These are phyloP conservation scores for Ophioninae sp. DNA, from an alignment of 2,888 invertebrate genomes.

Conservation along the genomic window DNA sequence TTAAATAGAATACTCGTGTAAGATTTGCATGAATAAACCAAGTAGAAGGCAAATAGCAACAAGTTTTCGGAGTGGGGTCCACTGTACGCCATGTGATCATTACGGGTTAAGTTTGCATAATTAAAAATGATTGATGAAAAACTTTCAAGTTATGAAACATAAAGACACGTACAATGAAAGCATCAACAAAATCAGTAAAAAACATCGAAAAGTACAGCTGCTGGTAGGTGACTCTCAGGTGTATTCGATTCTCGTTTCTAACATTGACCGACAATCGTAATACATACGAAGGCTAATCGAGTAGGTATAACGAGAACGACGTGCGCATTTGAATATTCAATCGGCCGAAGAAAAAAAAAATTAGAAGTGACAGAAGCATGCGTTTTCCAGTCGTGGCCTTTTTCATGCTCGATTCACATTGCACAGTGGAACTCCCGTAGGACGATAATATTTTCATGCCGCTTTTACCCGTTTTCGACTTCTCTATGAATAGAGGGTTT, in stretches of 20 bases:
- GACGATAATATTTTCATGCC: background rate
- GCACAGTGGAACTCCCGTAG: background rate
- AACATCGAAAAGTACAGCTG: background rate
- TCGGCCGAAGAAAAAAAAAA: background rate
- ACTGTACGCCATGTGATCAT: no score
- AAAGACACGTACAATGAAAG: no score
- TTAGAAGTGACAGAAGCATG: background rate
- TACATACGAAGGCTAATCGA: slow-evolving; percentile 11
- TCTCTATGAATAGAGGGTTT: background rate
- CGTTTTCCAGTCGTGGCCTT: background rate
- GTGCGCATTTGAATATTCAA: background rate
- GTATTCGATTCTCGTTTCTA: slow-evolving; percentile 50
- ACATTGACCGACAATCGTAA: slow-evolving; percentile 26
- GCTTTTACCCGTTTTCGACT: background rate
- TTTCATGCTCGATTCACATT: background rate
- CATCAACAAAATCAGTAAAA: no score
- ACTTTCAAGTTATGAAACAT: no score
- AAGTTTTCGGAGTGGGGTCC: no score
- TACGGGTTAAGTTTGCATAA: no score
- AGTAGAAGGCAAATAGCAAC: no score
- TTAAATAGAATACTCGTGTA: no score
- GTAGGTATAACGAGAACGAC: slow-evolving; percentile 2
- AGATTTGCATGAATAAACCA: no score
- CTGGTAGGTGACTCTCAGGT: slow-evolving; percentile 45
- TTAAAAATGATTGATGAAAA: no score